Percentiles rank a stretch among this genome's conserved stretches.
These are phyloP conservation scores for Rallus limicola DNA, from an alignment of 2,113 vertebrate genomes.

Conservation along the genomic window DNA sequence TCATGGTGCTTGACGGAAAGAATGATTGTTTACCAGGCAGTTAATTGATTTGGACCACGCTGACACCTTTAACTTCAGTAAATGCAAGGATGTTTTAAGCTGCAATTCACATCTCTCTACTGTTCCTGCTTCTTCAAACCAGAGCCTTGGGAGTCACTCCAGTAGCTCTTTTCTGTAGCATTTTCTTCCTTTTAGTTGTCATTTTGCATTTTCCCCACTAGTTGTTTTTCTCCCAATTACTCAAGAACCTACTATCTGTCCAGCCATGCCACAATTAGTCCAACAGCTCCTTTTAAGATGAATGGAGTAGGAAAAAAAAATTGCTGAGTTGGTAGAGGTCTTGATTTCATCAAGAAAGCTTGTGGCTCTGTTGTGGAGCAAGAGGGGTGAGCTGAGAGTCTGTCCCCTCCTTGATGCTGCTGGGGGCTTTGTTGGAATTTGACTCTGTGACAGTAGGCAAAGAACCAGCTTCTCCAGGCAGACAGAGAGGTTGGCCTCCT, in stretches of 20 bases:
- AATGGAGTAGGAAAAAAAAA: neutral
- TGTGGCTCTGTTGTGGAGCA: neutral
- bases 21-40: neutral
- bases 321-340: slow-evolving; percentile 4
- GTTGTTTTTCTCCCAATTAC: neutral
- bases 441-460: neutral
- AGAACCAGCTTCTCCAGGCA: slow-evolving; percentile 19
- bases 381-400: neutral
- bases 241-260: slow-evolving; percentile 3
- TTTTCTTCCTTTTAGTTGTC: slow-evolving; percentile 5
- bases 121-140: slow-evolving; percentile 39
- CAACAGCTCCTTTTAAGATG: neutral
- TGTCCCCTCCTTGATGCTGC: neutral
- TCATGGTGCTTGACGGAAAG: slow-evolving; percentile 46
- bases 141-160: slow-evolving; percentile 2
- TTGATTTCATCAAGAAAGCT: neutral
- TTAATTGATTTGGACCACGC: neutral
- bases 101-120: neutral
- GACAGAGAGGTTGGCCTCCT: neutral
- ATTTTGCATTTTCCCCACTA: neutral
- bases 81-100: slow-evolving; percentile 30
- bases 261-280: neutral
- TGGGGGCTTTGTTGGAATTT: neutral
- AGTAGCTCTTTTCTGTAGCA: neutral
- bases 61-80: neutral